Conservation (phyloP, 2,797 vertebrate species). For the Meda fulgida region DNA sequence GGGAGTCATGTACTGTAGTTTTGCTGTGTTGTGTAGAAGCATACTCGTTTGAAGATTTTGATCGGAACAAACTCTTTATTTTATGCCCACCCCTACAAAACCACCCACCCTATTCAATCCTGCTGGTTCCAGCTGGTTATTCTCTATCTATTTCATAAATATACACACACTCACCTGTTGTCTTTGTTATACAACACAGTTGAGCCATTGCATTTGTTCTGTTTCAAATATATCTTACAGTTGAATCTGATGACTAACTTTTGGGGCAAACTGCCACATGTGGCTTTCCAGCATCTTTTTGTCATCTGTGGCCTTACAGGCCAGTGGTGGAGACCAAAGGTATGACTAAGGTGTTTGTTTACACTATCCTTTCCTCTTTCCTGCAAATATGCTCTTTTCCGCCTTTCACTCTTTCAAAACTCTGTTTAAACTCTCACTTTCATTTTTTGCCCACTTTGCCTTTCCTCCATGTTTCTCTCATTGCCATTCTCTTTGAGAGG, state of each 20-base stretch:
- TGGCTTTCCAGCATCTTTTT: slow-evolving; percentile 4
- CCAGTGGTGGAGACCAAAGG: slow-evolving; percentile 18
- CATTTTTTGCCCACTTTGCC: background rate
- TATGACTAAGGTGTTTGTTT: slow-evolving; percentile 43
- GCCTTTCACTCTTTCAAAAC: background rate
- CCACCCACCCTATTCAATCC: slow-evolving; percentile 1
- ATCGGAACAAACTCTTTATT: slow-evolving; percentile 2
- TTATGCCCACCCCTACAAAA: background rate
- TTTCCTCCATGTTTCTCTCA: slow-evolving; percentile 30
- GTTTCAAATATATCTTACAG: slow-evolving; percentile 5
- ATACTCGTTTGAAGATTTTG: slow-evolving; percentile 6
- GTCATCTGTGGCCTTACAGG: slow-evolving; percentile 5
- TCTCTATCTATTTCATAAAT: background rate
- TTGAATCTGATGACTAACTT: slow-evolving; percentile 8
- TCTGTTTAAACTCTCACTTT: slow-evolving; percentile 14
- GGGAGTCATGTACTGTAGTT: background rate
- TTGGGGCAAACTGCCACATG: background rate
- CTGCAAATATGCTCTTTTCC: slow-evolving; percentile 25
- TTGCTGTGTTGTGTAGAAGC: background rate
- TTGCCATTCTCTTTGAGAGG: slow-evolving; percentile 27
- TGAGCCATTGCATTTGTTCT: slow-evolving; percentile 18
- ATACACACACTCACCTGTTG: slow-evolving; percentile 6
- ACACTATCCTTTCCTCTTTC: slow-evolving; percentile 25
- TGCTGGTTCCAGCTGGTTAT: background rate
- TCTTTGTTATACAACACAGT: background rate